Base-by-base conservation (phyloP, 2,113 vertebrate species). In the Suncus etruscus region DNA sequence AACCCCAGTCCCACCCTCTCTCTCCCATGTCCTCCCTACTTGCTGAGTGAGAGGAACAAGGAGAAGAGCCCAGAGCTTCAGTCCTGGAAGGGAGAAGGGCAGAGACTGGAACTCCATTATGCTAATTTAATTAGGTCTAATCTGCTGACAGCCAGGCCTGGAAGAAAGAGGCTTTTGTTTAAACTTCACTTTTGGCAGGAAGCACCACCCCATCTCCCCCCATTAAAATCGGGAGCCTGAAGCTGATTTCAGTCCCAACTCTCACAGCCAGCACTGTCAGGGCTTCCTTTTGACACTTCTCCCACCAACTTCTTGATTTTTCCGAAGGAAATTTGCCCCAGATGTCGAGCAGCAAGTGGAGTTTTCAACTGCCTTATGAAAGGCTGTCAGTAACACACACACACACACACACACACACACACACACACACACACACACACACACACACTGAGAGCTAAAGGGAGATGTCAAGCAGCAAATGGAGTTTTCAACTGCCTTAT, bases 91-190 rank as follows among this genome's bases (percentile, higher is more conserved):
- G 29, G 68, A 72, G 31, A 32, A 86, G 54, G 73, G n/a, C 83
- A 91, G 85, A 90, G 86, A 69, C 73, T 39, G 31, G 22, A 74
- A 9, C 27, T 90, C 66, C 79, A 50, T 69, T 92, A 88, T 85
- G 90, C 73, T 90, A 86, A 94, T 84, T 94, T 90, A 91, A 95
- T 96, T 94, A 92, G 86, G 32, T 88, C 91, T 95, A 90, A 95
- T 95, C 93, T 77, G 73, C 86, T 65, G 86, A 86, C 31, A 74
- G 90, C 85, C 24, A 54, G 45, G 73, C 73, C 80, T 83, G 32
- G 80, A 90, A 94, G 88, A 96, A 96, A 96, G 93, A 93, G 78
- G 93, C 80, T 90, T 94, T 95, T 96, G 94, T 96, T 94, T 86
- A 92, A 90, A 80, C 76, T 84, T 88, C 86, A 31, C 77, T 85